These are phyloP conservation scores for Lasioglossum vierecki DNA, from an alignment of 2,888 invertebrate species.

Conservation along the genomic window DNA sequence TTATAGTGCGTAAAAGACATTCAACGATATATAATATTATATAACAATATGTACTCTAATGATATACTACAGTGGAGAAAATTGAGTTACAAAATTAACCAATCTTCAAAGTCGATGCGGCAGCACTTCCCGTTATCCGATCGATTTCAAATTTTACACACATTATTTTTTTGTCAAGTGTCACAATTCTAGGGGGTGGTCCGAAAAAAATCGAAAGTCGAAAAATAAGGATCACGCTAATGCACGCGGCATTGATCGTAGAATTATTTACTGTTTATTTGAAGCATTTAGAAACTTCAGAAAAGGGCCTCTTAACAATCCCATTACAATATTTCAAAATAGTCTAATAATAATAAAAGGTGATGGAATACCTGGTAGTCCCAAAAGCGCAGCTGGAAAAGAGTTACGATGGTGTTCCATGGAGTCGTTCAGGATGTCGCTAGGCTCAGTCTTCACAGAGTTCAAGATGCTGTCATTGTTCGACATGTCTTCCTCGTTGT, in stretches of 20 bases:
- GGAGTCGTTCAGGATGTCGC: conserved; percentile 88
- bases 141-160: too few relatives aligned
- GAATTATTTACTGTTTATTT: neutral
- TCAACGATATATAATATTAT: too few relatives aligned
- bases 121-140: too few relatives aligned
- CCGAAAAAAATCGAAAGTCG: too few relatives aligned
- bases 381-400: conserved; percentile 92
- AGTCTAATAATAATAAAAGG: neutral
- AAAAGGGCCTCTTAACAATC: neutral
- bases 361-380: conserved; percentile 89
- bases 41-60: too few relatives aligned
- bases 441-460: conserved; percentile 90
- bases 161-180: too few relatives aligned
- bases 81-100: too few relatives aligned
- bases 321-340: neutral
- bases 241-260: neutral
- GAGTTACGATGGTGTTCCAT: conserved; percentile 88
- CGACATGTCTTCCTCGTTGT: conserved; percentile 82
- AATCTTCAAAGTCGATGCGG: too few relatives aligned
- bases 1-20: too few relatives aligned
- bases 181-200: too few relatives aligned
- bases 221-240: too few relatives aligned
- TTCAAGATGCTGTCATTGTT: conserved; percentile 92
- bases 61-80: too few relatives aligned
- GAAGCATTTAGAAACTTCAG: neutral